Evolutionary conservation across 2,113 vertebrate species (phyloP).

Genomic region (Corythornis vintsioides): DNA sequence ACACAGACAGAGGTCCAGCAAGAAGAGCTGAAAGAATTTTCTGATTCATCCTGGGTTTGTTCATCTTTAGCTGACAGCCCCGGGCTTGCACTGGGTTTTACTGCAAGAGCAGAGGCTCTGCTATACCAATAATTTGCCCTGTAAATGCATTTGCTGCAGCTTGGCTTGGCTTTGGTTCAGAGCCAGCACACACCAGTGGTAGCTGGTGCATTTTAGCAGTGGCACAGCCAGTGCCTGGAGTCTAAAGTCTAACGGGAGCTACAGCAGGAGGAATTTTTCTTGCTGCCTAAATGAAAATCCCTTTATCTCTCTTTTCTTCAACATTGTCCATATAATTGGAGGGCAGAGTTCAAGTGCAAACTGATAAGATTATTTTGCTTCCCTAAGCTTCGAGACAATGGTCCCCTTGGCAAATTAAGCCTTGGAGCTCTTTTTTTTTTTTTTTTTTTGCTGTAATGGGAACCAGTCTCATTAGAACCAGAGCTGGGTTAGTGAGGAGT

Average conservation of each 20-base stretch:
- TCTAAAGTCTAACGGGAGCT: background rate
- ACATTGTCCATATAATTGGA: conserved; percentile 21
- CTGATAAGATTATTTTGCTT: conserved; percentile 56
- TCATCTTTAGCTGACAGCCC: background rate
- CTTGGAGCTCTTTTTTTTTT: background rate
- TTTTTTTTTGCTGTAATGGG: conserved; percentile 19
- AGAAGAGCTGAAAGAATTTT: background rate
- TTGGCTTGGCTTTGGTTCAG: background rate
- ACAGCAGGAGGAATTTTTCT: background rate
- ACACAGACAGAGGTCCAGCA: background rate
- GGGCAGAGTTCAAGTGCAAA: conserved; percentile 52
- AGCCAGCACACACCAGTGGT: background rate
- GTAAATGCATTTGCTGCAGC: background rate
- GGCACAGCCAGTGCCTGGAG: background rate
- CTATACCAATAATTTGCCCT: background rate
- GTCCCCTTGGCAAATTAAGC: conserved; percentile 32
- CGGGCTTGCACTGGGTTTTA: background rate
- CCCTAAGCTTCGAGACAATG: conserved; percentile 7
- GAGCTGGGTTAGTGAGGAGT: conserved; percentile 42
- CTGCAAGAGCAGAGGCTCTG: background rate
- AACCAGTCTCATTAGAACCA: conserved; percentile 60
- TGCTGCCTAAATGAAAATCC: background rate
- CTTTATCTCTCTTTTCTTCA: conserved; percentile 32
- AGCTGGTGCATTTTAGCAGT: background rate
- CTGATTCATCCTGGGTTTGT: background rate